These are phyloP conservation scores for Anarrhichthys ocellatus DNA, from an alignment of 2,113 vertebrate species.

Conservation along the genomic window DNA sequence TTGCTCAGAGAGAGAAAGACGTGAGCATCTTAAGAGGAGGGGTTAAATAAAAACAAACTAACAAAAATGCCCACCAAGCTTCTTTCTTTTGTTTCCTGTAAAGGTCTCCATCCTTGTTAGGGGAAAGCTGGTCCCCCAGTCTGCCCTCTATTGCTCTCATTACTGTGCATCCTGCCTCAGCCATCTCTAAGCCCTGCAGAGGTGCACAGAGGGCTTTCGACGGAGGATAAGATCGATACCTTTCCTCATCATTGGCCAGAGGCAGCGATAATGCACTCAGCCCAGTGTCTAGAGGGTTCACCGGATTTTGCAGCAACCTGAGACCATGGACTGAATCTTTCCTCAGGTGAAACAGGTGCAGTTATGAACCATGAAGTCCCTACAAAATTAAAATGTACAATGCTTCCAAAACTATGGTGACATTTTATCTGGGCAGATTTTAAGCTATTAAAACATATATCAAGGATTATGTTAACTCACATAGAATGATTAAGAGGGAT, in stretches of 20 bases:
- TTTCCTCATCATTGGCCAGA: conserved; percentile 71
- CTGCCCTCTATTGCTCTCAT: conserved; percentile 68
- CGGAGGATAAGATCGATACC: conserved; percentile 73
- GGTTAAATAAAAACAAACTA: conserved; percentile 29
- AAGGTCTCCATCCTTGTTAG: conserved; percentile 70
- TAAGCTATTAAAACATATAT: neutral
- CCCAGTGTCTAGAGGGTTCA: conserved; percentile 47
- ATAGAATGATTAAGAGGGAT: neutral
- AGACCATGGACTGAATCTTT: conserved; percentile 31
- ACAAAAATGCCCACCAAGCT: conserved; percentile 26
- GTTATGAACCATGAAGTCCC: neutral
- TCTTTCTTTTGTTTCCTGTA: conserved; percentile 54
- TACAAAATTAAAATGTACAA: conserved; percentile 5
- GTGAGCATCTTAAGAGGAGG: conserved; percentile 12
- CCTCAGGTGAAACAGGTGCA: conserved; percentile 35
- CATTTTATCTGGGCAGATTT: neutral
- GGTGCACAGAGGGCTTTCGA: conserved; percentile 69
- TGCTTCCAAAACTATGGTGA: neutral
- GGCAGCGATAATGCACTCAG: conserved; percentile 73
- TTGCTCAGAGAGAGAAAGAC: conserved; percentile 40
- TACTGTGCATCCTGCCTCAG: conserved; percentile 65
- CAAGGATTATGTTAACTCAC: neutral
- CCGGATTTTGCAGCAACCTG: conserved; percentile 41
- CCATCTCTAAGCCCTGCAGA: conserved; percentile 65
- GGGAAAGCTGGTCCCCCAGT: conserved; percentile 46